Base-by-base conservation (phyloP, 2,113 vertebrate species). In the Epinephelus fuscoguttatus region DNA sequence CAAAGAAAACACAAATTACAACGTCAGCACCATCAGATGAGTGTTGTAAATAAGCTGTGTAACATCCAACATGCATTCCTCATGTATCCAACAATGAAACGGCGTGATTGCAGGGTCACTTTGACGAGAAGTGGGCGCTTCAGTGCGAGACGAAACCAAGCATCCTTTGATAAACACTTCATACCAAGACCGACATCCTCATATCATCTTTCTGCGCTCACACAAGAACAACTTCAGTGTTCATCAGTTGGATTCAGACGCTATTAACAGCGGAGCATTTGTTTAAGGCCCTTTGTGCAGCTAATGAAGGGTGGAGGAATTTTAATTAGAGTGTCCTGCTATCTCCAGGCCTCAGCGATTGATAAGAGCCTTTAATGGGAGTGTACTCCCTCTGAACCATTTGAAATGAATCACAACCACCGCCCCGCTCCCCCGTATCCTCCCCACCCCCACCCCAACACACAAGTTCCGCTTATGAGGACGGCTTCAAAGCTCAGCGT, bases 291-390 rank as follows among this genome's bases (percentile, higher is more conserved):
- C 86, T 90, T 88, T 87, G 81, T 92, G 88, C 78, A 78, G 77
- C 80, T 91, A 91, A 92, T 91, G 84, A 89, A 87, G 87, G 83
- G 79, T 85, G 86, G 83, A 86, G 64, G 55, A 55, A 88, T 91
- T 90, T 90, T 90, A 89, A 92, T 93, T 92, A 91, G 81, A 90
- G 78, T 88, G 85, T 86, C 80, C 88, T 61, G 64, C 68, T 86
- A 91, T 88, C 88, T 88, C 23, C 68, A 69, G 82, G 78, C 88
- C 77, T 70, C 78, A 82, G 77, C 25, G 66, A 89, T 73, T 84
- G 92, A 87, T 89, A 83, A 89, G 79, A 81, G 61, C 69, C 64
- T 82, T 80, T 80, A 84, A 91, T 64, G 81, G 57, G 63, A 84
- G 84, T 53, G 68, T 19, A 40, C 67, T 37, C 61, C 73, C 78